Conservation (phyloP, 1,140 invertebrate species). For the Pogonomyrmex californicus region DNA sequence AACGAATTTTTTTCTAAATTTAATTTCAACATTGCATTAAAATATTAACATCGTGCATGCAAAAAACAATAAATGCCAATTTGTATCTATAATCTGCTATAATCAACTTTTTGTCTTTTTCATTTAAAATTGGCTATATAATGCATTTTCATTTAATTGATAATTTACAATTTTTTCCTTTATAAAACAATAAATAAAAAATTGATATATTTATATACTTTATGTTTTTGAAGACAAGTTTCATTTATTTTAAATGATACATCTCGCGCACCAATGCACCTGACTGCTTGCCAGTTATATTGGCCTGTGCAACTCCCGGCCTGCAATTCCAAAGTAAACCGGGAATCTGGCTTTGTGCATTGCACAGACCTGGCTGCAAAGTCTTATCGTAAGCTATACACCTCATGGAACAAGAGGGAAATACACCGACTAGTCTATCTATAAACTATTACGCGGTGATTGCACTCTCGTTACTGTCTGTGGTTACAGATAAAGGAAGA, state of each 20-base stretch:
- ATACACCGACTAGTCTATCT: conserved; percentile 61
- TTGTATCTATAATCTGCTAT: not conserved
- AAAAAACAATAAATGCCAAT: not conserved
- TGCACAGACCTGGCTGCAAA: conserved; percentile 47
- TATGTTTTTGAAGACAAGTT: not conserved
- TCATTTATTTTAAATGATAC: not conserved
- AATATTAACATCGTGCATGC: not conserved
- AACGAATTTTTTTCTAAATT: conserved; percentile 22
- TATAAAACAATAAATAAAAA: not conserved
- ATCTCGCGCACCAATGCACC: not conserved
- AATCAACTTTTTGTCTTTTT: not conserved
- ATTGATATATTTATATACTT: not conserved
- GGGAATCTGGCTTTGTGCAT: conserved; percentile 58
- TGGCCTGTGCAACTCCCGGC: conserved; percentile 40
- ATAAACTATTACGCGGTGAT: conserved; percentile 71
- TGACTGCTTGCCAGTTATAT: conserved; percentile 61
- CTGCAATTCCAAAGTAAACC: conserved; percentile 38
- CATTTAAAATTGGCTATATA: not conserved
- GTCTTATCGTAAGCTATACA: conserved; percentile 73
- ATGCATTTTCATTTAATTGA: not conserved
- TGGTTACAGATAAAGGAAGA: conserved; percentile 62
- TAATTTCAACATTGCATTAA: not conserved
- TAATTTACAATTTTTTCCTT: not conserved
- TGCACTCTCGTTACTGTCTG: conserved; percentile 59
- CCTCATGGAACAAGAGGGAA: conserved; percentile 69